A percentile compares a stretch with the other conserved stretches of the same genome.
Evolutionary conservation across 2,113 vertebrate species (phyloP).

Genomic region (Prionailurus bengalensis): DNA sequence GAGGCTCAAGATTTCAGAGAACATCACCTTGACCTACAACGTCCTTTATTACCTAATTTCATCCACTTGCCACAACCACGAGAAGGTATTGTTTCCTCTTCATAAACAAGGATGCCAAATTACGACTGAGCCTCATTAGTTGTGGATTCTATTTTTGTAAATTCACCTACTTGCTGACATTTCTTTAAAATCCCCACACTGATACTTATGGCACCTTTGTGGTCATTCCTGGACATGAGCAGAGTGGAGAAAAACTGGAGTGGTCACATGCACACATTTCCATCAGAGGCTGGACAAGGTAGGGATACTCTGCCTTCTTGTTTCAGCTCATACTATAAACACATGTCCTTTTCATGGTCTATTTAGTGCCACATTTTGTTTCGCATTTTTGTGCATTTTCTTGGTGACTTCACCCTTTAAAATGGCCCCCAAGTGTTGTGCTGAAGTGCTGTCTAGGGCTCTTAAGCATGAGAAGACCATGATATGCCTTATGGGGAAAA

Average conservation of each 20-base stretch:
- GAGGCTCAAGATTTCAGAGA: not conserved
- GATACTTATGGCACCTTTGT: not conserved
- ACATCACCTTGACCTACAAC: fast-evolving
- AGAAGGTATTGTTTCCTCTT: not conserved
- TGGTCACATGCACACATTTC: fast-evolving
- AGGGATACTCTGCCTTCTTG: not conserved
- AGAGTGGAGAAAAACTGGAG: not conserved
- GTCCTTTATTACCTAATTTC: not conserved
- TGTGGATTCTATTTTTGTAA: not conserved
- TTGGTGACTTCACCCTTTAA: not conserved
- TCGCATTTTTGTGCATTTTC: not conserved
- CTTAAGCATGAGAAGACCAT: not conserved
- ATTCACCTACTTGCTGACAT: not conserved
- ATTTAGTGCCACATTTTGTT: not conserved
- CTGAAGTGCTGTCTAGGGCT: not conserved
- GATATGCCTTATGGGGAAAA: not conserved
- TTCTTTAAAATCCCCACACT: not conserved
- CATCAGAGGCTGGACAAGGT: not conserved
- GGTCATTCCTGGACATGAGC: not conserved
- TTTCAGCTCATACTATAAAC: not conserved
- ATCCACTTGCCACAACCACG: not conserved
- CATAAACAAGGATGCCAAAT: not conserved
- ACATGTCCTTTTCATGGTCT: not conserved
- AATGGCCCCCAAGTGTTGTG: not conserved
- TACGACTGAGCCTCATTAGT: not conserved